These are phyloP conservation scores for Drosophila bipectinata DNA, from an alignment of 1,140 invertebrate genomes.

Conservation along the genomic window DNA sequence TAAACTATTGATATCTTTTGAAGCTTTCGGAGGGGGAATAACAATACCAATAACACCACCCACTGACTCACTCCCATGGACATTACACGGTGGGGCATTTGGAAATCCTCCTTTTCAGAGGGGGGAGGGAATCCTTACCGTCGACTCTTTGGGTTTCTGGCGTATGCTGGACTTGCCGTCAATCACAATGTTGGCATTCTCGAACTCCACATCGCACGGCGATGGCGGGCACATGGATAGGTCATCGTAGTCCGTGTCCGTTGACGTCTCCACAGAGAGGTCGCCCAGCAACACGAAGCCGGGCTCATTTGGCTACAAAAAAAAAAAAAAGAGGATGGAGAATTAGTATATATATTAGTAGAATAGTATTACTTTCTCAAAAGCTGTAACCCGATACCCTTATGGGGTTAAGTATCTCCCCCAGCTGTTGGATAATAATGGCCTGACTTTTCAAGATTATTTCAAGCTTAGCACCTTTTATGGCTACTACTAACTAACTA, in stretches of 20 bases:
- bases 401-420: too few relatives aligned
- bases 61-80: slow-evolving; percentile 28
- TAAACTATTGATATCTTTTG: slow-evolving; percentile 39
- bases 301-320: slow-evolving; percentile 87
- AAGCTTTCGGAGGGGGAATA: background rate
- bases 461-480: too few relatives aligned
- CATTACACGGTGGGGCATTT: background rate
- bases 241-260: slow-evolving; percentile 86
- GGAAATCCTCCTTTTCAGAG: too few relatives aligned
- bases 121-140: slow-evolving; percentile 14
- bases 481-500: too few relatives aligned
- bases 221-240: slow-evolving; percentile 88
- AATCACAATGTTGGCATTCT: slow-evolving; percentile 95
- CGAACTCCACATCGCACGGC: slow-evolving; percentile 92
- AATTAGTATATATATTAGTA: too few relatives aligned
- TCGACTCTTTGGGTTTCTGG: slow-evolving; percentile 86
- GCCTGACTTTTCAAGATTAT: too few relatives aligned
- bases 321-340: slow-evolving; percentile 15
- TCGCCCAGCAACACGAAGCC: slow-evolving; percentile 86
- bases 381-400: too few relatives aligned
- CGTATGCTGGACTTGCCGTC: slow-evolving; percentile 92
- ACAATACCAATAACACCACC: slow-evolving; percentile 8
- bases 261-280: slow-evolving; percentile 87
- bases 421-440: too few relatives aligned
- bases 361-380: too few relatives aligned